These are phyloP conservation scores for Conistra vaccinii DNA, from an alignment of 2,888 invertebrate species.

Conservation along the genomic window DNA sequence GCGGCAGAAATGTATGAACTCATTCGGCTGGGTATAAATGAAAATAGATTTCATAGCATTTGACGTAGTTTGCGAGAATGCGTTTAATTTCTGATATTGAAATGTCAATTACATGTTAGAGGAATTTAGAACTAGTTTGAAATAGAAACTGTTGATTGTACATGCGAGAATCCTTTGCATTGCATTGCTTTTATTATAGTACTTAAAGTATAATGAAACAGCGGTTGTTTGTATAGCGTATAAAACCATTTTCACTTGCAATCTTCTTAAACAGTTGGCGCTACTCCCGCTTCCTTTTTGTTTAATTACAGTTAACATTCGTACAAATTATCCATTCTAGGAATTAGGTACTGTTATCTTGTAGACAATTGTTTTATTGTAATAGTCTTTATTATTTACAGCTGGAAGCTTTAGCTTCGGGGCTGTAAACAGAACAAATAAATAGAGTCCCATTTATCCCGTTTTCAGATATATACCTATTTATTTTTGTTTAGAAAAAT, in stretches of 20 bases:
- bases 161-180: background rate
- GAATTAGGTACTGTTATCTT: background rate
- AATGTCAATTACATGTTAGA: conserved; percentile 4
- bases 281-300: background rate
- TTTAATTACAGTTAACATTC: conserved; percentile 4
- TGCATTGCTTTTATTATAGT: background rate
- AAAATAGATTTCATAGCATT: conserved; percentile 26
- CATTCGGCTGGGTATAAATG: background rate
- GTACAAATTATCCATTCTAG: background rate
- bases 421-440: conserved; percentile 12
- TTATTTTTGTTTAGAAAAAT: background rate
- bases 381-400: background rate
- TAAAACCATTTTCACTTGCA: conserved; percentile 4
- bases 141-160: conserved; percentile 7
- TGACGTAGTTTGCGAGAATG: background rate
- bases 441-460: conserved; percentile 14
- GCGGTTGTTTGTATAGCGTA: background rate
- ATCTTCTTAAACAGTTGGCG: background rate
- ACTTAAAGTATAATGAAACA: conserved; percentile 2
- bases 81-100: conserved; percentile 5
- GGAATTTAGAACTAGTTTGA: conserved; percentile 12
- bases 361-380: conserved; percentile 13
- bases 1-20: conserved; percentile 23
- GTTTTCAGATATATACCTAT: background rate
- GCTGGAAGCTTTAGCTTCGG: background rate